Base-by-base conservation (phyloP, 2,113 vertebrate genomes). In the Haliaeetus leucogaster region DNA sequence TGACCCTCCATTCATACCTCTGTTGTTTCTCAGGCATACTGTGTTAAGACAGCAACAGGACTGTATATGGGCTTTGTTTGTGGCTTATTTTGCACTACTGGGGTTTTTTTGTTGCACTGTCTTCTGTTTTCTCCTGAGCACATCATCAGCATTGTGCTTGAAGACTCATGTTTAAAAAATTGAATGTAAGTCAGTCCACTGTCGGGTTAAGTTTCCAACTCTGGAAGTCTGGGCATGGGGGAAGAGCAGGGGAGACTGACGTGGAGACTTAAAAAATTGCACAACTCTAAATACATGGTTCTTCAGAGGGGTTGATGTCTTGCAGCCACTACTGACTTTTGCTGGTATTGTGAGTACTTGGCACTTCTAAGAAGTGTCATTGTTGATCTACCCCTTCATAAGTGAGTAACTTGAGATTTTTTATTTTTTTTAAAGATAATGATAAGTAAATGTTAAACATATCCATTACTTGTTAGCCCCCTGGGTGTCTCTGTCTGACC, bases 221-320 rank as follows among this genome's bases (percentile, higher is more conserved):
- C 29, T 74, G 42, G 8, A 78, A 92, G 38, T 34, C n/a, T 36
- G 5, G 3, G 17, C 3, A 1, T 0, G 0, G 7, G 7, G 27
- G 48, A 63, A 85, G 21, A 34, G 59, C 7, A 36, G 13, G 15
- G 29, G 16, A 87, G 65, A 67, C 53, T 27, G 13, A 63, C 10
- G 32, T 1, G 7, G 25, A 55, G 32, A 82, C 61, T 76, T 79
- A 14, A 66, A 93, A 61, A 11, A 23, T 6, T 38, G 29, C 43
- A 29, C 16, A 72, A 3, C 13, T 80, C 52, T 61, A 88, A 71
- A 76, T 19, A 45, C 20, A 14, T 11, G 13, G 14, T 0, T 88
- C 38, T 79, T 47, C 22, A 36, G 71, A 59, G 38, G 30, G 6
- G 17, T 25, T 79, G 47, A 30, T 58, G 73, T 21, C 25, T 78